Percentiles rank a stretch among this genome's conserved stretches.
Evolutionary conservation across 1,140 invertebrate species (phyloP).

Genomic region (Chironomus striatipennis): DNA sequence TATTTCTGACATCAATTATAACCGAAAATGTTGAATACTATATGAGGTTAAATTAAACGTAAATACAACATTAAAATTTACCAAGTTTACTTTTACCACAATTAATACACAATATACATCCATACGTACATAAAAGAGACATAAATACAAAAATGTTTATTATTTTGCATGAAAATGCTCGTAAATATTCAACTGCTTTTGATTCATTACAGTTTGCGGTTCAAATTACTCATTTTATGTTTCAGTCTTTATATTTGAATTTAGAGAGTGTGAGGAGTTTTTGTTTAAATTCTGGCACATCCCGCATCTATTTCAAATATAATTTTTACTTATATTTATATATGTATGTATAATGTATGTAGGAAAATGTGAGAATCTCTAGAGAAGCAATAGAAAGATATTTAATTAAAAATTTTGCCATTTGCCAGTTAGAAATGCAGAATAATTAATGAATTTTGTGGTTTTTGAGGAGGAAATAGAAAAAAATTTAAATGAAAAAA

Average conservation of each 20-base stretch:
- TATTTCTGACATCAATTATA: no score
- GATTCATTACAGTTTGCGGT: slow-evolving; percentile 7
- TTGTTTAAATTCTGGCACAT: neutral
- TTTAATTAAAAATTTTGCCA: neutral
- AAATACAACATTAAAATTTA: no score
- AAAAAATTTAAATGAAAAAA: no score
- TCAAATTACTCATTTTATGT: neutral
- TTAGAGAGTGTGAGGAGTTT: neutral
- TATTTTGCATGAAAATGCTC: neutral
- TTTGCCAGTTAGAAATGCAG: slow-evolving; percentile 6
- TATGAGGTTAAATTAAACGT: no score
- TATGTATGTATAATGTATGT: neutral
- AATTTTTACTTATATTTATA: neutral
- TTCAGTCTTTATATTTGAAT: neutral
- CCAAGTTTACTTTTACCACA: neutral
- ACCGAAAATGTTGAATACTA: no score
- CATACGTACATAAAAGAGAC: neutral
- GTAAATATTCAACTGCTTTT: neutral
- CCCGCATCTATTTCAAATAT: neutral
- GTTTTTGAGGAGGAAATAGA: no score
- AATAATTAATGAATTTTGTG: slow-evolving; percentile 7
- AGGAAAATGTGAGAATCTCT: neutral
- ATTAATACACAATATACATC: neutral
- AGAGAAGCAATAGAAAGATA: neutral
- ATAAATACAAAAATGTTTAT: no score